phyloP scores from a whole-genome alignment of 2,888 invertebrate species.

The Branchellion lobata region DNA sequence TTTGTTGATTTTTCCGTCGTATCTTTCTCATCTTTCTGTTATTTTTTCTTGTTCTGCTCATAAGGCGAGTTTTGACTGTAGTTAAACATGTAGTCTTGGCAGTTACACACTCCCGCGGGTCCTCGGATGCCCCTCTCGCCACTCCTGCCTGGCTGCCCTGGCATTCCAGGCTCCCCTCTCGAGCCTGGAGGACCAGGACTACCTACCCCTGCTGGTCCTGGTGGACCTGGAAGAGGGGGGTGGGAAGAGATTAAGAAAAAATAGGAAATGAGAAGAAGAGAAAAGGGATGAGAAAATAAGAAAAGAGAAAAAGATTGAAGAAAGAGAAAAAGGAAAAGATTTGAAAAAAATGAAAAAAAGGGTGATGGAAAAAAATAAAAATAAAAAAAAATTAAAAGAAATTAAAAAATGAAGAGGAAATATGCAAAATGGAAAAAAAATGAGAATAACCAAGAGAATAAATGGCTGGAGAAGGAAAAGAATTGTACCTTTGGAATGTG shows the following conservation, averaged over 20 bases:
- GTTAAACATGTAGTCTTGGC: conserved; percentile 28
- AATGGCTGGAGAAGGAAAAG: too few species aligned
- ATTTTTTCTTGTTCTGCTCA: background rate
- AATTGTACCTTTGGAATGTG: too few species aligned
- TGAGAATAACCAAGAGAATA: too few species aligned
- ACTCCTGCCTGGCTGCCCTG: conserved; percentile 55
- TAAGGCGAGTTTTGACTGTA: background rate
- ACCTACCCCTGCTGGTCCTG: conserved; percentile 69
- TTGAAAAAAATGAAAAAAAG: too few species aligned
- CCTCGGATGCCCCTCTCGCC: conserved; percentile 50
- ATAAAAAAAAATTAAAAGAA: too few species aligned
- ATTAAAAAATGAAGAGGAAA: too few species aligned
- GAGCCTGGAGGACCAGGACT: conserved; percentile 32
- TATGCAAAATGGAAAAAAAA: too few species aligned
- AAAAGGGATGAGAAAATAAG: too few species aligned
- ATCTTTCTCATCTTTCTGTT: background rate
- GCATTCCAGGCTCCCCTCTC: conserved; percentile 52
- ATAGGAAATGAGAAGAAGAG: too few species aligned
- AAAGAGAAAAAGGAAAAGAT: too few species aligned
- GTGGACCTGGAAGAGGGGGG: conserved; percentile 74
- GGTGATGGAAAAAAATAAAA: too few species aligned
- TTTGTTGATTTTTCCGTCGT: background rate
- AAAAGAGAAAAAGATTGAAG: too few species aligned
- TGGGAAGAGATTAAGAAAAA: conserved; percentile 54
- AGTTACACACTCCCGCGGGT: conserved; percentile 28